Evolutionary conservation across 2,888 invertebrate species (phyloP).

Genomic region (Plusia festucae): DNA sequence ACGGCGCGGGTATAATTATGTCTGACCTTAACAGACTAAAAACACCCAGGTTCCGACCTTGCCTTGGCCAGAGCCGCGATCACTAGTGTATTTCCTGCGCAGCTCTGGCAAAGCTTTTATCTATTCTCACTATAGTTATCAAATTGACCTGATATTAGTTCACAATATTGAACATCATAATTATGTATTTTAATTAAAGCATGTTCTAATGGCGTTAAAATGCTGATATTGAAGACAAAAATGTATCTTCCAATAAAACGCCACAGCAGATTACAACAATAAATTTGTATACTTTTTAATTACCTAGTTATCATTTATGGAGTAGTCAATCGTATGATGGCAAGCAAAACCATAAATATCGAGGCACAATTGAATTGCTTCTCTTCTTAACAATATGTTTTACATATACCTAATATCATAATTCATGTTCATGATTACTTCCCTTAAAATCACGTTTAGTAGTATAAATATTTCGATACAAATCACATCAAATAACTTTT

Average conservation of each 20-base stretch:
- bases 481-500: constrained; percentile 48
- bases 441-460: not conserved
- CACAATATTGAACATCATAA: constrained; percentile 8
- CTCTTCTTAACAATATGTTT: constrained; percentile 29
- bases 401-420: constrained; percentile 18
- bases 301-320: not conserved
- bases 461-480: constrained; percentile 25
- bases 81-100: no score
- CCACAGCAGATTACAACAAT: constrained; percentile 8
- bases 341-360: not conserved
- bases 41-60: no score
- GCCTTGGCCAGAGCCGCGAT: no score
- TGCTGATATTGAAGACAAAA: constrained; percentile 2
- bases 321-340: not conserved
- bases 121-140: constrained; percentile 17
- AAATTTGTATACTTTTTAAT: constrained; percentile 2
- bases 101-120: no score
- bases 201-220: constrained; percentile 2
- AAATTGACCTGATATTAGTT: constrained; percentile 36
- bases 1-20: no score
- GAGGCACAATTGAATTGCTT: constrained; percentile 43
- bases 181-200: constrained; percentile 7
- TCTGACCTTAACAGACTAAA: no score
- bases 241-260: constrained; percentile 2
- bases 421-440: constrained; percentile 9